Base-by-base conservation (phyloP, 2,113 vertebrate species). In the Microcebus murinus region DNA sequence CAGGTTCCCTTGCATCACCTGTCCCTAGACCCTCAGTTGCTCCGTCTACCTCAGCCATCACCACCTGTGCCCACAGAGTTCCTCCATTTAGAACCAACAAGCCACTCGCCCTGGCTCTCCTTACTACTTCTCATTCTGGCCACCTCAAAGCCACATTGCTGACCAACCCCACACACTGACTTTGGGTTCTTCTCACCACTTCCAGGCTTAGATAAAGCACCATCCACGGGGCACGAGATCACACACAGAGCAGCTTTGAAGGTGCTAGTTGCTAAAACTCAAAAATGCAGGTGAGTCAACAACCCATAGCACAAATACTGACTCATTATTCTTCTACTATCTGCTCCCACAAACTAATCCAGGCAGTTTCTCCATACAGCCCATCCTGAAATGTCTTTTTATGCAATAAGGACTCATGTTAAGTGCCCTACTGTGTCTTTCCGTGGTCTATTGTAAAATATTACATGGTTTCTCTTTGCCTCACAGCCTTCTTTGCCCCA, bases 341-440 rank as follows among this genome's bases (percentile, higher is more conserved):
- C 77, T 77, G 36, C 12, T 93, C 45, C 68, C 42, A 39, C 76
- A 73, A 82, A 85, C 25, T 34, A 88, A 81, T 80, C 36, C 45
- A 71, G 55, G 20, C 48, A 36, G 13, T 65, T 88, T 81, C 74
- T 48, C 8, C 45, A 82, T 59, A 39, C 45, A 71, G 29, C 15
- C 1, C n/a, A 55, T 71, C 21, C 71, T n/a, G 29, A 68, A 83
- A 95, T 31, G 34, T 52, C 52, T 73, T 4, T 31, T 39, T 42
- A 50, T 36, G 14, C 55, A 79, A 36, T 80, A 34, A 36, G 1
- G 27, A 61, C 23, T 74, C n/a, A 73, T 3, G 23, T 5, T 45
- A 36, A 36, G 23, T 5, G 21, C 17, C 25, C 4, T 77, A 4
- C 5, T 84, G 4, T 52, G 25, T 70, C 77, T n/a, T 25, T 90